Base-by-base conservation (phyloP, 2,797 vertebrate species). In the Galagoides demidoff region DNA sequence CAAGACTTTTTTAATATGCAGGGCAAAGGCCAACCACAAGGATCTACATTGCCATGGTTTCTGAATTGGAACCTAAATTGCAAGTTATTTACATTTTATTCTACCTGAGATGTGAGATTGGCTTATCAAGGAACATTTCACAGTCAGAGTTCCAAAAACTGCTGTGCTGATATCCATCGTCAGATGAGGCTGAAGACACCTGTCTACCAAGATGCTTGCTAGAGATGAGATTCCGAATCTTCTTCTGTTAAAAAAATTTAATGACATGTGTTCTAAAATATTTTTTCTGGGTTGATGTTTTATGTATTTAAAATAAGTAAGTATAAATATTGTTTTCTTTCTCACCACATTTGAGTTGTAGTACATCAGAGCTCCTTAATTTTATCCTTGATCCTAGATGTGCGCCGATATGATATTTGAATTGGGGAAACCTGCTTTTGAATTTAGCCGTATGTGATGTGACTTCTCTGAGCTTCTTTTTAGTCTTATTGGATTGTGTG, bases 281-380 rank as follows among this genome's bases (percentile, higher is more conserved):
- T 88, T 70, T 88, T 85, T 87, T 78, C 81, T 91, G 27, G 94
- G 84, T 97, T 96, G 95, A 63, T 86, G 68, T 85, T 90, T 90
- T 86, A 64, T 85, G 81, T 94, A 93, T 97, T 93, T 61, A 66
- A 89, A 95, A 74, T 86, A 73, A 93, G 86, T 83, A 88, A 92
- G 90, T 87, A 78, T 88, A 96, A 91, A 81, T 95, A 85, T 93
- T 95, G 88, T 96, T 93, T 96, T 85, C 55, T 16, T 85, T 68
- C 57, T 91, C 17, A 25, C 77, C 85, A 27, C 70, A 64, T 82
- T 93, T 73, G 74, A 70, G 57, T 34, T 68, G 19, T n/a, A 64
- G 70, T 86, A 85, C 96, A 76, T 94, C 78, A 90, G 66, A 78
- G 31, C 55, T 88, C 43, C 12, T 85, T 94, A 25, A 85, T 92